phyloP scores from a whole-genome alignment of 2,888 invertebrate species.

The Omphaloscelis lunosa region DNA sequence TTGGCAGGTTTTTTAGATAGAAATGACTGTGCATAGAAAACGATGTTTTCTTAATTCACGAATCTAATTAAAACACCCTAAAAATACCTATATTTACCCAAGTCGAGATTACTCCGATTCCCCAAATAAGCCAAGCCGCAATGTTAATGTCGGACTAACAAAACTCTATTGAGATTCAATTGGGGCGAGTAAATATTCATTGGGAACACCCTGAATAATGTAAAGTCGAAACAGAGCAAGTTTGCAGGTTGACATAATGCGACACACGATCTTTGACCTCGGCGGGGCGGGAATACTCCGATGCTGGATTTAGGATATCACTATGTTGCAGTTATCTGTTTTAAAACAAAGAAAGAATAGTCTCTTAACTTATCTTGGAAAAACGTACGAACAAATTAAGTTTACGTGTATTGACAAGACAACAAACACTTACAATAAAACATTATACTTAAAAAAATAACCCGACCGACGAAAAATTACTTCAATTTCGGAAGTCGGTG shows the following conservation, averaged over 20 bases:
- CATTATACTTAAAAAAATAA: too few species aligned
- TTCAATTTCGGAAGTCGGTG: too few species aligned
- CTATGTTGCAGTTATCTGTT: slow-evolving; percentile 15
- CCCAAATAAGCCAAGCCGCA: slow-evolving; percentile 59
- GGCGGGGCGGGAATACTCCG: slow-evolving; percentile 15
- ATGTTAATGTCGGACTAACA: slow-evolving; percentile 66
- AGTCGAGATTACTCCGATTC: slow-evolving; percentile 51
- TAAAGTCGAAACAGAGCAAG: slow-evolving; percentile 74
- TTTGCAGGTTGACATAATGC: slow-evolving; percentile 72
- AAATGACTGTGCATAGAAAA: background rate
- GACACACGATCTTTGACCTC: slow-evolving; percentile 69
- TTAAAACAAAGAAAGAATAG: slow-evolving; percentile 8
- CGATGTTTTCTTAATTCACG: background rate
- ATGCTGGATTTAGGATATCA: slow-evolving; percentile 18
- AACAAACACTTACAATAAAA: background rate
- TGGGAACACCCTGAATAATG: slow-evolving; percentile 76
- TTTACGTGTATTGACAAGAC: background rate
- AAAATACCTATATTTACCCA: slow-evolving; percentile 37
- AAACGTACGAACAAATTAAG: background rate
- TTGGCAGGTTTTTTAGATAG: too few species aligned
- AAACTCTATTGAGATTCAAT: slow-evolving; percentile 75
- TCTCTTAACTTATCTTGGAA: too few species aligned
- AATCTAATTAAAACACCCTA: slow-evolving; percentile 7
- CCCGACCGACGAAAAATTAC: too few species aligned
- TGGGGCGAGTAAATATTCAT: slow-evolving; percentile 77